Base-by-base conservation (phyloP, 1,140 invertebrate genomes). In the Cotesia typhae region DNA sequence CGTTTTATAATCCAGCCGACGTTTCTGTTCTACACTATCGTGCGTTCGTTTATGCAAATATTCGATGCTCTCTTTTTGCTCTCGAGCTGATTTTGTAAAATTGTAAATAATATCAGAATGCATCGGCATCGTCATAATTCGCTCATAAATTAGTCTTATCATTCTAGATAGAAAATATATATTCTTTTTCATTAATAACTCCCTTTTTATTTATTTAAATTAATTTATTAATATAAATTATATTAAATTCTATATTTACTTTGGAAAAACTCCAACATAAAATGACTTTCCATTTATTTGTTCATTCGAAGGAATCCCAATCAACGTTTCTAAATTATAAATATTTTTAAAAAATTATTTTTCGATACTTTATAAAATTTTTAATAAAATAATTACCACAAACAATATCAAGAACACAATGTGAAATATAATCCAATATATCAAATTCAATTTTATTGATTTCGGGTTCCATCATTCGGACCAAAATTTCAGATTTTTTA, bases 321-420 rank as follows among this genome's bases (percentile, higher is more conserved):
- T 93, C 3, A 92, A 92, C 65, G 91, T 92, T 81, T 94, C 91
- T 92, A 76, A 35, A 84, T 82, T 28, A 76, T 70, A 68, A 7
- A 66, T 14, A 68, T 41, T 28, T 28, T 28, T 28, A 0, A 28
- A 28, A 2, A 28, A 28, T 28, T 28, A 28, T 28, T 28, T 28
- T 28, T n/a, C 59, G 37, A 55, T 66, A 4, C 57, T 60, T 57
- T 17, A 67, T 37, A 12, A 12, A 59, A 28, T 51, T 37, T 28
- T 38, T 65, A 52, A 7, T 71, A 38, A 67, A 55, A 65, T 38
- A 36, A 68, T 86, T 81, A 91, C 91, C 92, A 83, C 91, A 93
- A 63, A 94, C 93, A 69, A 93, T 92, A 78, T 94, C 93, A 55
- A 94, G 80, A 71, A 92, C 90, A 81, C 92, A 93, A 1, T 89